A percentile compares a stretch with the other conserved stretches of the same genome.
Conservation (phyloP, 2,797 vertebrate genomes). For the Typhlichthys subterraneus region DNA sequence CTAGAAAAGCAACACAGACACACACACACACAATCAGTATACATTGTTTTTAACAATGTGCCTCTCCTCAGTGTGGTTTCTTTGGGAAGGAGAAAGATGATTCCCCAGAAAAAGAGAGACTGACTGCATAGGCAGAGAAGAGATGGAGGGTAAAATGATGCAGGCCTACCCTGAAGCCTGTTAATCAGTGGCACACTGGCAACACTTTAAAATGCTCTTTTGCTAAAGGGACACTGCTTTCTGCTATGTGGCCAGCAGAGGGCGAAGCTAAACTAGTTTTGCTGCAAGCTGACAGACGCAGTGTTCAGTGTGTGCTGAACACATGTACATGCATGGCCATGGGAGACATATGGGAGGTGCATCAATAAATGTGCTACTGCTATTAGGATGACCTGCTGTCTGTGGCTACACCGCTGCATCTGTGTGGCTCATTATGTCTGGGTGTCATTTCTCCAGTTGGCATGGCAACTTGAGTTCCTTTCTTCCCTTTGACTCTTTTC, state of each 20-base stretch:
- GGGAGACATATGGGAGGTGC: slow-evolving; percentile 46
- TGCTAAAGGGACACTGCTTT: slow-evolving; percentile 52
- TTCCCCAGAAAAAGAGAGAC: slow-evolving; percentile 68
- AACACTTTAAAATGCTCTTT: slow-evolving; percentile 32
- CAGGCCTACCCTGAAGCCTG: slow-evolving; percentile 34
- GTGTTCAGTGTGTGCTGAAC: background rate
- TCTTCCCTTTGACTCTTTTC: background rate
- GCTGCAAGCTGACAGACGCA: slow-evolving; percentile 20
- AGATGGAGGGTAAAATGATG: slow-evolving; percentile 80
- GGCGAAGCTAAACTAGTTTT: slow-evolving; percentile 19
- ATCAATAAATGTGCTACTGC: slow-evolving; percentile 1
- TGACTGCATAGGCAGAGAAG: slow-evolving; percentile 87
- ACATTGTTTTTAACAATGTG: slow-evolving; percentile 80
- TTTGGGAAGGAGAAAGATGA: slow-evolving; percentile 95
- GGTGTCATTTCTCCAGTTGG: slow-evolving; percentile 28
- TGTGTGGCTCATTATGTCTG: slow-evolving; percentile 27
- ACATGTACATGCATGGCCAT: slow-evolving; percentile 61
- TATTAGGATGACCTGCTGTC: too few relatives aligned
- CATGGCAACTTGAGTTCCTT: slow-evolving; percentile 20
- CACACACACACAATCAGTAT: slow-evolving; percentile 24
- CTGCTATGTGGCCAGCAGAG: slow-evolving; percentile 27
- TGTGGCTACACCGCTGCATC: slow-evolving; percentile 29
- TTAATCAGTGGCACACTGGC: slow-evolving; percentile 17
- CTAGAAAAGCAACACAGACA: slow-evolving; percentile 2
- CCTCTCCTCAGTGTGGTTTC: slow-evolving; percentile 98